Conservation (phyloP, 2,888 invertebrate genomes). For the Cerastoderma edule region DNA sequence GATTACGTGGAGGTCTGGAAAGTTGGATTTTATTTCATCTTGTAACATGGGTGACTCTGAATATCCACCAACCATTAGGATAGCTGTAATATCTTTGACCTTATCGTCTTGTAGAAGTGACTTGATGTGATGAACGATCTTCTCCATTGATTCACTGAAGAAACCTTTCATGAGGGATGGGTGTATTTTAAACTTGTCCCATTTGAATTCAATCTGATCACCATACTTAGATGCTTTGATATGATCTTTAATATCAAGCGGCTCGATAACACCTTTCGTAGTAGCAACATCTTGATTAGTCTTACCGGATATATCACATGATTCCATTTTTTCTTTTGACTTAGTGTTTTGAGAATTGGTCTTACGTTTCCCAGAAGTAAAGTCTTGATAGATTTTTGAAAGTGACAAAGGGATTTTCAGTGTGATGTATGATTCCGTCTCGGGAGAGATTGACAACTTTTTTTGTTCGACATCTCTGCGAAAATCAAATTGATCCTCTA, state of each 20-base stretch:
- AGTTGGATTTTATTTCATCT: slow-evolving; percentile 14
- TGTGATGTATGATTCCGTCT: not conserved
- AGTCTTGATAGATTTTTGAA: not conserved
- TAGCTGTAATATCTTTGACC: not conserved
- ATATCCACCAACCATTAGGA: slow-evolving; percentile 41
- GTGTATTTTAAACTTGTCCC: slow-evolving; percentile 23
- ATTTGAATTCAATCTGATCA: not conserved
- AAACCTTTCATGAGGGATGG: slow-evolving; percentile 14
- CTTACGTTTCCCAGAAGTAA: no score
- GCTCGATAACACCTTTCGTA: not conserved
- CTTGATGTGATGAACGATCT: slow-evolving; percentile 17
- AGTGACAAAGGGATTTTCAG: slow-evolving; percentile 28
- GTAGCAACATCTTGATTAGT: slow-evolving; percentile 2
- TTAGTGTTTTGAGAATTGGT: no score
- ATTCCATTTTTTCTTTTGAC: no score
- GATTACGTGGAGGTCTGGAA: slow-evolving; percentile 11
- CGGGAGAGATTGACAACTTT: slow-evolving; percentile 14
- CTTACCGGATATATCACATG: no score
- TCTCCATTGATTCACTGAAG: slow-evolving; percentile 19
- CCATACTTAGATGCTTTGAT: slow-evolving; percentile 10
- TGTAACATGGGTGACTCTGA: slow-evolving; percentile 34
- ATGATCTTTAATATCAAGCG: not conserved
- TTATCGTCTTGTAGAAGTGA: slow-evolving; percentile 6
- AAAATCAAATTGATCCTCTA: slow-evolving; percentile 32
- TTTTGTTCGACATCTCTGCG: slow-evolving; percentile 35